Base-by-base conservation (phyloP, 1,140 invertebrate genomes). In the Drepana arcuata region DNA sequence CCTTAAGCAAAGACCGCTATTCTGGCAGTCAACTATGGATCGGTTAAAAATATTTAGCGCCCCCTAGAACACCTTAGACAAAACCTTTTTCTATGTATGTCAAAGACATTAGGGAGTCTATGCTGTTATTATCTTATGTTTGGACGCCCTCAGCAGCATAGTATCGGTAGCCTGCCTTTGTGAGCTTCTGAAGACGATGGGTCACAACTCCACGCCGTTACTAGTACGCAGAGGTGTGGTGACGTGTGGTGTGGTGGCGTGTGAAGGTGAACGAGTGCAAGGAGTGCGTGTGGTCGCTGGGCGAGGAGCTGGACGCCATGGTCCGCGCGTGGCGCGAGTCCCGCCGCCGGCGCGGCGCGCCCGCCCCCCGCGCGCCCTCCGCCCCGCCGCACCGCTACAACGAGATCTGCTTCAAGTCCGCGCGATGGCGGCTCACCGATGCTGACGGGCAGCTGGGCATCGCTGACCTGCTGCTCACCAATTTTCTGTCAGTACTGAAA, bases 401-500 rank as follows among this genome's bases (percentile, higher is more conserved):
- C 70, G 97, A 99, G 85, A 98, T 99, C 50, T 99, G 95, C 74
- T 99, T 99, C 71, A 98, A 98, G 79, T 94, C 97, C 73, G 97
- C 97, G n/a, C 93, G 96, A 49, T 99, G 98, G 98, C 82, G 96
- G 34, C 87, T 99, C 14, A 99, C 97, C 0, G 96, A 99, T 79
- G 91, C 93, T 3, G 97, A 99, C 86, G 97, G 98, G 0, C 97
- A 98, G 74, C 89, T 99, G 29, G 97, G 96, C 29, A 96, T 99
- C 48, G 93, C 97, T 1, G 97, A 99, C 85, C 85, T 99, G 23
- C 91, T 96, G 12, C 88, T 99, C 0, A 94, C 94, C 33, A 99
- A 99, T 75, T 99, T 99, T 79, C 84, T 99, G 84, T 95, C 74
- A 86, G 87, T 61, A 10, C 10, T 10, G 15, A n/a, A n/a, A n/a